Evolutionary conservation across 2,888 invertebrate species (phyloP), one percentile per base, ranked within the genome.

Genomic region (Drosophila incognita): DNA sequence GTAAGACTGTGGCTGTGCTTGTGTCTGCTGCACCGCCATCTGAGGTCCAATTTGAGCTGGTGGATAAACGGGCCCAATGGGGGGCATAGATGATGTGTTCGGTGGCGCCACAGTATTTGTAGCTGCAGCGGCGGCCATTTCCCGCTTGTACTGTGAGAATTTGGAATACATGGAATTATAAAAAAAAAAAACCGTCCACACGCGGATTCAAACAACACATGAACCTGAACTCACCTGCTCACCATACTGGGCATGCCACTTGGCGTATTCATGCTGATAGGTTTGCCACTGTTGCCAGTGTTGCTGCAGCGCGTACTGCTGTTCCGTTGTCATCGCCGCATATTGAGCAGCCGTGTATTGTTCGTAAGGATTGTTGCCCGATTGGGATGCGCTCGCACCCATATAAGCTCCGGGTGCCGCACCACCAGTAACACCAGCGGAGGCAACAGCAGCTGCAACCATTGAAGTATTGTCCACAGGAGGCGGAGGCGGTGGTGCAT

Each of bases 241-340:
- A 10, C 93, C 93, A 73, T 93, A 93, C 69, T 93, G 93, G 2
- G 93, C 93, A 81, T 93, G 92, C 93, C 93, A 93, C 57, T 92
- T 92, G 10, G 93, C 93, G 63, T 93, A 93, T 65, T 93, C 93
- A 38, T 92, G 91, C 35, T 93, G 93, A 79, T 93, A 93, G 2
- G 91, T 90, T 73, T 93, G 93, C 93, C 93, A 93, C 79, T 93
- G 93, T 69, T 93, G 92, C 93, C 93, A 93, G 75, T 93, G 93
- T 64, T 93, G 93, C 60, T 93, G 93, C 38, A 93, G 76, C 0
- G 93, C 93, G 62, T 85, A 93, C 71, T 93, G 93, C 62, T 93
- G 93, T 38, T 93, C 93, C 1, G 92, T 89, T 7, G 92, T 90
- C 85, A 93, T 87, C 0, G 92, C 92, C 11, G 92, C 92, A 62